Percentiles rank a stretch among this genome's conserved stretches.
phyloP scores from a whole-genome alignment of 2,888 invertebrate species.

The Drosophila sordidula region DNA sequence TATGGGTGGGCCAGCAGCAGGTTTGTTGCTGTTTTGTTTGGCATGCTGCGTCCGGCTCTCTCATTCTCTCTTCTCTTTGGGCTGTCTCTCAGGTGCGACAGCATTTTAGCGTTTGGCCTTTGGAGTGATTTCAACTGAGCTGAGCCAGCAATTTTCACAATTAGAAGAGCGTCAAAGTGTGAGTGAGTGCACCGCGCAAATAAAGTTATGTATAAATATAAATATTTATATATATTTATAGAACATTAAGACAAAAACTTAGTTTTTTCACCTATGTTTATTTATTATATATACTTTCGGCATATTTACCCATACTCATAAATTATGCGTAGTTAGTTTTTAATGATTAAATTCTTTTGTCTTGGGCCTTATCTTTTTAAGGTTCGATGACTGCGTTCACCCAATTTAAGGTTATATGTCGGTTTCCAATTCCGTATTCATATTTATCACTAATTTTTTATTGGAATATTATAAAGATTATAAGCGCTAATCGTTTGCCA shows the following conservation, averaged over 20 bases:
- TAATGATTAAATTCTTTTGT: background rate
- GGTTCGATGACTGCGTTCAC: slow-evolving; percentile 16
- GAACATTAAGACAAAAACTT: no score
- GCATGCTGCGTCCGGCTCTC: slow-evolving; percentile 3
- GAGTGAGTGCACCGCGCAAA: slow-evolving; percentile 26
- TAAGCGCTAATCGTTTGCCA: background rate
- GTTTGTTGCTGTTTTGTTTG: slow-evolving; percentile 19
- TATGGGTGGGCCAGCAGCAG: slow-evolving; percentile 12
- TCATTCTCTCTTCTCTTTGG: background rate
- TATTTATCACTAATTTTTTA: background rate
- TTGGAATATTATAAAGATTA: slow-evolving; percentile 21
- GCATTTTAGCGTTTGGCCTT: slow-evolving; percentile 9
- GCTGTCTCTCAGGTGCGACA: slow-evolving; percentile 5
- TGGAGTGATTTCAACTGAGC: slow-evolving; percentile 34
- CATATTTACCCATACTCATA: background rate
- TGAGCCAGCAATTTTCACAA: slow-evolving; percentile 19
- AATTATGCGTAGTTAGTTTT: background rate
- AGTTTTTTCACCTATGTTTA: no score
- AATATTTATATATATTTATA: no score
- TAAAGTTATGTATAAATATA: background rate
- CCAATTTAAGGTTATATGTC: slow-evolving; percentile 13
- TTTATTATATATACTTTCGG: background rate
- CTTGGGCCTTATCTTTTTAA: background rate
- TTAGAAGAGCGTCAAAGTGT: slow-evolving; percentile 17
- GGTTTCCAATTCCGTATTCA: slow-evolving; percentile 20